Conservation (phyloP, 2,113 vertebrate genomes). For the Chitala chitala region DNA sequence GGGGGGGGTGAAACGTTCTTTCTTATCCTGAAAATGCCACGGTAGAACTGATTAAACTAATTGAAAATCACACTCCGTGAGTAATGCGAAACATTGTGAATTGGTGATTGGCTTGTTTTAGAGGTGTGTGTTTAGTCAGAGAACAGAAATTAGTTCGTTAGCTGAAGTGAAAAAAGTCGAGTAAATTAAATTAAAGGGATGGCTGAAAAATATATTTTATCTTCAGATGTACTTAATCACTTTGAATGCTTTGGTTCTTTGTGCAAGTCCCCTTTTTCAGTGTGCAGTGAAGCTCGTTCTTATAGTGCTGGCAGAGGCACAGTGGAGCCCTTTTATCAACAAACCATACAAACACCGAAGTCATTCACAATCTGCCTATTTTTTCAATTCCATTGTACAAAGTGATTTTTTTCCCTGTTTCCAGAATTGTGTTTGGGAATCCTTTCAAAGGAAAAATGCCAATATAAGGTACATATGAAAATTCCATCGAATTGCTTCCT, state of each 20-base stretch:
- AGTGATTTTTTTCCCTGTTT: neutral
- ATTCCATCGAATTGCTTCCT: too few relatives aligned
- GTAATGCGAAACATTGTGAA: slow-evolving; percentile 13
- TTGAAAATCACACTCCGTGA: slow-evolving; percentile 6
- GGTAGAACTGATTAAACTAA: slow-evolving; percentile 14
- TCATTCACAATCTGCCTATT: slow-evolving; percentile 28
- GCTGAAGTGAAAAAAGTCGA: slow-evolving; percentile 7
- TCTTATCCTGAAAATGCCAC: slow-evolving; percentile 2
- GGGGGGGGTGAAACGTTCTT: neutral
- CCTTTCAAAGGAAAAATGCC: slow-evolving; percentile 33
- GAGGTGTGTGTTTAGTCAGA: neutral
- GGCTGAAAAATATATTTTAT: slow-evolving; percentile 20
- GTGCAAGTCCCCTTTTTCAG: neutral
- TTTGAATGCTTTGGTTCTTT: neutral
- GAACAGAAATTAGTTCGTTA: slow-evolving; percentile 23
- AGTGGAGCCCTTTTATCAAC: slow-evolving; percentile 5
- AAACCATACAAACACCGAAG: slow-evolving; percentile 10
- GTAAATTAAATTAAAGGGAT: slow-evolving; percentile 27
- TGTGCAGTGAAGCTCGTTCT: slow-evolving; percentile 18
- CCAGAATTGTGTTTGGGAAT: slow-evolving; percentile 21
- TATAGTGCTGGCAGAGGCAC: slow-evolving; percentile 4
- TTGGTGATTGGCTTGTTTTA: neutral
- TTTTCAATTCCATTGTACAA: slow-evolving; percentile 36
- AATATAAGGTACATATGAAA: too few relatives aligned
- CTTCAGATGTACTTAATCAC: slow-evolving; percentile 19